Evolutionary conservation across 1,140 invertebrate species (phyloP).

Genomic region (Drosophila asahinai): DNA sequence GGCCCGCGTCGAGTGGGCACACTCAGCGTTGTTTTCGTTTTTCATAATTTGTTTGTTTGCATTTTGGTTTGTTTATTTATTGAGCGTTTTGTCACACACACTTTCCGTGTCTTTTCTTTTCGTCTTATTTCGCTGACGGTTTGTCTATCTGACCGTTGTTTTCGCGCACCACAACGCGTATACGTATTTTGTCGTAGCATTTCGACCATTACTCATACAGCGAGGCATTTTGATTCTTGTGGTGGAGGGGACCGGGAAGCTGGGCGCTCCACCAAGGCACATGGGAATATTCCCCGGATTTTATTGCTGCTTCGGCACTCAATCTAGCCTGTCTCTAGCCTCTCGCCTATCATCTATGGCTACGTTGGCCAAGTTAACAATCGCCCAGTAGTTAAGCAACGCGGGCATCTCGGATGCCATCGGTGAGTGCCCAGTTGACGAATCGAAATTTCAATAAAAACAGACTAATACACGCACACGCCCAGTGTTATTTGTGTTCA

Average conservation of each 20-base stretch:
- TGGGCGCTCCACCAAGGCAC: neutral
- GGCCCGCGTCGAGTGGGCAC: conserved; percentile 13
- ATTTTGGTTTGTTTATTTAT: conserved; percentile 66
- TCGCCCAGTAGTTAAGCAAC: conserved; percentile 8
- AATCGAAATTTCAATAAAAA: conserved; percentile 72
- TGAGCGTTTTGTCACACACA: conserved; percentile 76
- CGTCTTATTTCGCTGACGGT: conserved; percentile 37
- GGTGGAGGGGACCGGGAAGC: neutral
- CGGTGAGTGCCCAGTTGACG: conserved; percentile 53
- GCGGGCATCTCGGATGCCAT: conserved; percentile 1
- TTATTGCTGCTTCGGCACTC: neutral
- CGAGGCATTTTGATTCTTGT: conserved; percentile 33
- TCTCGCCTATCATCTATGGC: conserved; percentile 5
- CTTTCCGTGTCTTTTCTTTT: conserved; percentile 40
- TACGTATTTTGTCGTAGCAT: conserved; percentile 70
- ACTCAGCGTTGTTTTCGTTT: conserved; percentile 45
- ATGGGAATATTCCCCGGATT: conserved; percentile 11
- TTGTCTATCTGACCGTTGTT: conserved; percentile 21
- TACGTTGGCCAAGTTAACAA: conserved; percentile 29
- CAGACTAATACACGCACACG: conserved; percentile 33
- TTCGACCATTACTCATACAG: conserved; percentile 71
- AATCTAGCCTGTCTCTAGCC: neutral
- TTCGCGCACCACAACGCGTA: conserved; percentile 62
- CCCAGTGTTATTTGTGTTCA: conserved; percentile 39
- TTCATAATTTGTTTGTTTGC: conserved; percentile 76